A percentile compares a stretch with the other conserved stretches of the same genome.
phyloP scores from a whole-genome alignment of 1,140 invertebrate species.

The Asbolus verrucosus region DNA sequence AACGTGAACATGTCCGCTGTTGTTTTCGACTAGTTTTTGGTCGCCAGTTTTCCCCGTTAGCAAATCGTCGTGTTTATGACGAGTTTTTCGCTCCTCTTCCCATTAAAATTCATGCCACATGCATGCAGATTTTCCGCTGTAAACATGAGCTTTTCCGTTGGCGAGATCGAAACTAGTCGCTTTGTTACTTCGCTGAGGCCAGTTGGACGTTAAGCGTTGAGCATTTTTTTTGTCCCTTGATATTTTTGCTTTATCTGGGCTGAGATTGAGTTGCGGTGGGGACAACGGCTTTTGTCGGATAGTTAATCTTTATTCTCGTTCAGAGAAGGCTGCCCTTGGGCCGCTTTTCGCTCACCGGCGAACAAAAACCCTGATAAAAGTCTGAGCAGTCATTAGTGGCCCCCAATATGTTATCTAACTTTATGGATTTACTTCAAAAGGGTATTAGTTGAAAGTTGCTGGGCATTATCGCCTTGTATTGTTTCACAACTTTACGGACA shows the following conservation, averaged over 20 bases:
- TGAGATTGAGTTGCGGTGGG: slow-evolving; percentile 52
- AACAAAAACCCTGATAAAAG: slow-evolving; percentile 45
- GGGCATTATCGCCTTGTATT: slow-evolving; percentile 35
- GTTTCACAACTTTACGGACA: slow-evolving; percentile 34
- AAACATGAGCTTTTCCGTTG: slow-evolving; percentile 20
- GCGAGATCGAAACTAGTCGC: slow-evolving; percentile 9
- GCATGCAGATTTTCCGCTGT: not conserved
- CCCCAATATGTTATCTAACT: slow-evolving; percentile 42
- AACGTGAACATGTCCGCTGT: too few species aligned
- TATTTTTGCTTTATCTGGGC: slow-evolving; percentile 53
- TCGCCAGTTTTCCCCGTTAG: not conserved
- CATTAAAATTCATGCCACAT: slow-evolving; percentile 16
- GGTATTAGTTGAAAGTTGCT: slow-evolving; percentile 41
- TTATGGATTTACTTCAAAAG: slow-evolving; percentile 37
- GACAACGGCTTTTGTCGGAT: slow-evolving; percentile 54
- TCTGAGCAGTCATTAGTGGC: slow-evolving; percentile 41
- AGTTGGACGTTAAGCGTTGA: slow-evolving; percentile 19
- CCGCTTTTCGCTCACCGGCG: slow-evolving; percentile 36
- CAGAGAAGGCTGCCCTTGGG: slow-evolving; percentile 19
- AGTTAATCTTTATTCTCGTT: slow-evolving; percentile 54
- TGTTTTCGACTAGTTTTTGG: not conserved
- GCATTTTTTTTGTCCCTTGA: slow-evolving; percentile 50
- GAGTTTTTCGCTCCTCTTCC: not conserved
- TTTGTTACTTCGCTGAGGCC: not conserved
- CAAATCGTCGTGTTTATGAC: not conserved